Conservation (phyloP, 2,888 invertebrate species). For the Philaethria dido region DNA sequence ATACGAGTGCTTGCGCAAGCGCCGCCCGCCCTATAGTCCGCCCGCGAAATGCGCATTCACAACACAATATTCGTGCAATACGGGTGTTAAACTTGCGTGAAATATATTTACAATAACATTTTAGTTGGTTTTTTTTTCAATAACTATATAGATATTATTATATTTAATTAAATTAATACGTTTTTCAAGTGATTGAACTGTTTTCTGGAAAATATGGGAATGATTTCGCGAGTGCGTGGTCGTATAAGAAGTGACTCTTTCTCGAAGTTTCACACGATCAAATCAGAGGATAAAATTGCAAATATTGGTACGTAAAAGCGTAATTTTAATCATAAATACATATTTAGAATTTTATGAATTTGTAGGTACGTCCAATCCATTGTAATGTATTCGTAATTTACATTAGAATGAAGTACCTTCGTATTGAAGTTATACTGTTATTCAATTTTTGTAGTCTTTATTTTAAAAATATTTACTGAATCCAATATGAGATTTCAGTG, state of each 20-base stretch:
- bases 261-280: conserved; percentile 84
- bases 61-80: conserved; percentile 60
- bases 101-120: conserved; percentile 18
- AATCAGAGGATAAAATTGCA: conserved; percentile 87
- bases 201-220: conserved; percentile 81
- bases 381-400: too few relatives aligned
- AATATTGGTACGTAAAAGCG: conserved; percentile 83
- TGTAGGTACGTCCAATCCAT: background rate
- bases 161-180: background rate
- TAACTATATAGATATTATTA: background rate
- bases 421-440: too few relatives aligned
- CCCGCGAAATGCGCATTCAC: conserved; percentile 74
- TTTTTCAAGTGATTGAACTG: conserved; percentile 20
- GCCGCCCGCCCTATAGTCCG: conserved; percentile 58
- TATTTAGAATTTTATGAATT: background rate
- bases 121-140: background rate
- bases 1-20: conserved; percentile 48
- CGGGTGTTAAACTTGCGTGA: conserved; percentile 46
- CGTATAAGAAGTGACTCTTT: conserved; percentile 86
- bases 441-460: background rate
- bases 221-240: conserved; percentile 88
- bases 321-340: background rate
- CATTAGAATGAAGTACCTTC: too few relatives aligned
- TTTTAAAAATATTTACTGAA: too few relatives aligned
- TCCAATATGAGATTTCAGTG: too few relatives aligned